Evolutionary conservation across 37 sponge, comb jelly and placozoan genomes (phyloP), one percentile per base, ranked within the genome.

Genomic region (Halichondria panicea): DNA sequence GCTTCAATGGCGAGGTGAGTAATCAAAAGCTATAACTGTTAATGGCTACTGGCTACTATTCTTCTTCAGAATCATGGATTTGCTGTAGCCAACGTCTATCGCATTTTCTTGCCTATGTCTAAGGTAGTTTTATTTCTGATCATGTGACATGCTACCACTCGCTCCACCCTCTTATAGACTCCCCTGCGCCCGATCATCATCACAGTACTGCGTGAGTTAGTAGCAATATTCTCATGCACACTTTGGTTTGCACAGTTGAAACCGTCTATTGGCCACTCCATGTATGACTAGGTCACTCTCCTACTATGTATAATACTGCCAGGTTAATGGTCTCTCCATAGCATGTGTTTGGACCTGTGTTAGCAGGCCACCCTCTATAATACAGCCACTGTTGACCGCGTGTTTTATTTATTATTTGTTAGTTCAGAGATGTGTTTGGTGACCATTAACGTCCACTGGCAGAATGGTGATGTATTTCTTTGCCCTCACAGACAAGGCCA

Each of bases 1-100:
- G 60, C 45, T 83, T 79, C 41, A 87, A 92, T 65, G 93, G 93
- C 53, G 89, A 87, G 58, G 93, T 87, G 31, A 79, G 25, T 13
- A 24, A n/a, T 24, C 8, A 13, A 22, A 24, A 22, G 61, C 7
- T 59, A n/a, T 59, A 48, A 18, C 15, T 48, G 11, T 11, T 48
- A 15, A 48, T 11, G 52, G 11, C 13, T 18, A 11, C 52, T 18
- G 22, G 61, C 28, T n/a, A 59, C n/a, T n/a, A n/a, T n/a, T n/a
- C n/a, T n/a, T n/a, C n/a, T 52, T 27, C 73, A 89, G 90, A 84
- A 80, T 43, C 85, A 89, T 28, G 81, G 79, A 42, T 36, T 64
- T 63, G 72, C 54, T 36, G 72, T 75, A 0, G 70, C 85, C 30
- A 80, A 75, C 57, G 84, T 68, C 1, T 89, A 64, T 55, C 36